Evolutionary conservation across 2,888 invertebrate genomes (phyloP), one percentile per base, ranked within the genome.

Genomic region (Lithosia quadra): DNA sequence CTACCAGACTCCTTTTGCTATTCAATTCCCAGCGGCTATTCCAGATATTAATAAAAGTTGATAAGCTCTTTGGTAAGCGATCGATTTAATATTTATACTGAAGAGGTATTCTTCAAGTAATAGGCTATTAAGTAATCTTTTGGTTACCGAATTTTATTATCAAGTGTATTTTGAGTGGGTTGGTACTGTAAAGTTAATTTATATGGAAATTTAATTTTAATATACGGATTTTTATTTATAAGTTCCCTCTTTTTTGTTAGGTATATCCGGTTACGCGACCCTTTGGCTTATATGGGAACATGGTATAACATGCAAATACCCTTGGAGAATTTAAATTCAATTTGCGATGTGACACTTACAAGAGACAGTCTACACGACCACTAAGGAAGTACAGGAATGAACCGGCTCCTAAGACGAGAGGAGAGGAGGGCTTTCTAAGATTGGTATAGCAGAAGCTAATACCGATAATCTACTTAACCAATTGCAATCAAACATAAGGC

Each of bases 1-100:
- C 33, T 55, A 43, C 24, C 24, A 28, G 28, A 76, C 74, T 72
- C 65, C 57, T 70, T 74, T 74, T 69, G 68, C 72, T 74, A 69
- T 67, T 70, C 65, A 33, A 58, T 67, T 70, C 70, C 63, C 68
- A 28, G 62, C 58, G 67, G 68, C 59, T 68, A 49, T 36, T 39
- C 59, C 74, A 65, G 68, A 72, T 72, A 74, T 76, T 72, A 65
- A 69, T 69, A 60, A 56, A 65, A 64, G 36, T 65, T 60, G 55
- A 60, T 66, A 53, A 69, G 39, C 43, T n/a, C 43, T 64, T 60
- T 55, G 62, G 72, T 69, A 58, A 73, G 71, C 62, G 72, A 77
- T 77, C 69, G 66, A 69, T 77, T 77, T 60, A 57, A 53, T 53
- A 69, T 68, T 49, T 28, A 49, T 62, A n/a, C 2, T 28, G 43